Percentiles rank a stretch among this genome's conserved stretches.
Conservation (phyloP, 2,113 vertebrate species). For the Corythoichthys intestinalis region DNA sequence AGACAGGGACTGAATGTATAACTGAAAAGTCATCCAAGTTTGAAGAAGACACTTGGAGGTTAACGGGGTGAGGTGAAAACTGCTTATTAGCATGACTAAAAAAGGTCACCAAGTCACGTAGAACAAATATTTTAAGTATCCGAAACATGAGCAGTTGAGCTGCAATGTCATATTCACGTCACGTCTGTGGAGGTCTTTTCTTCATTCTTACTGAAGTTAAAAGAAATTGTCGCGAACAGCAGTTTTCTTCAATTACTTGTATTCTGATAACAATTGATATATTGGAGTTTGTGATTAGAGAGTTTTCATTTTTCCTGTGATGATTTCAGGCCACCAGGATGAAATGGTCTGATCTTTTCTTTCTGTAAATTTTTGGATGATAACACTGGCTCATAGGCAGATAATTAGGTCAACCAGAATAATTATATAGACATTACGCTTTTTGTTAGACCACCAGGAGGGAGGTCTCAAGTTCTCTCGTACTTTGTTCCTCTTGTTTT, state of each 20-base stretch:
- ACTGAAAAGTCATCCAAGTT: constrained; percentile 17
- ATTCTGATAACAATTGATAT: neutral
- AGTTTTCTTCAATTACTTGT: neutral
- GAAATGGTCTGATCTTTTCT: too few relatives aligned
- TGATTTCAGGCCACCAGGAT: too few relatives aligned
- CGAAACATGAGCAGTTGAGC: constrained; percentile 3
- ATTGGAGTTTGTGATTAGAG: neutral
- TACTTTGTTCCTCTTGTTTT: too few relatives aligned
- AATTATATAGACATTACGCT: too few relatives aligned
- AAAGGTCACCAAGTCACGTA: constrained; percentile 3
- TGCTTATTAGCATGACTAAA: constrained; percentile 10
- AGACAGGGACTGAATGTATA: constrained; percentile 40
- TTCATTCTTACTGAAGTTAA: neutral
- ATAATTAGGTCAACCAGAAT: too few relatives aligned
- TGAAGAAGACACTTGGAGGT: neutral
- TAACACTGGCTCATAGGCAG: too few relatives aligned
- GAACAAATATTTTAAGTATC: constrained; percentile 18
- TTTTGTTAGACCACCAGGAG: too few relatives aligned
- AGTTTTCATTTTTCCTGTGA: neutral
- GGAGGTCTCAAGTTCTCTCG: too few relatives aligned
- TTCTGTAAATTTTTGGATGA: too few relatives aligned
- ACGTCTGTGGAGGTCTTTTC: neutral
- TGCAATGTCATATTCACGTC: constrained; percentile 21
- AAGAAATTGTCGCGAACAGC: neutral
- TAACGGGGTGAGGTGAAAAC: neutral